A percentile compares a stretch with the other conserved stretches of the same genome.
Evolutionary conservation across 2,797 vertebrate genomes (phyloP).

Genomic region (Arrhamphus sclerolepis): DNA sequence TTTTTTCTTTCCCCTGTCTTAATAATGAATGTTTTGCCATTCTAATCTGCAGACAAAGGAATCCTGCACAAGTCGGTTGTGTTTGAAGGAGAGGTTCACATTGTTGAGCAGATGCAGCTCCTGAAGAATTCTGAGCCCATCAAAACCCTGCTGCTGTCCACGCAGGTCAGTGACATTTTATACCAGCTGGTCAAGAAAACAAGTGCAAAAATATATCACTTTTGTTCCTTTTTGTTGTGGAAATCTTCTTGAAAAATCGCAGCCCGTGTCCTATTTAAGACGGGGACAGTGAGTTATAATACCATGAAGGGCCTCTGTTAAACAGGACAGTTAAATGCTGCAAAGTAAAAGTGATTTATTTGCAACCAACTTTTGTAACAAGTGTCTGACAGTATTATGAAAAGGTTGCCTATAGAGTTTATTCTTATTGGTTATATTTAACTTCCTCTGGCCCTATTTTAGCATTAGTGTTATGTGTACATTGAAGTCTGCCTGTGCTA

Average conservation of each 20-base stretch:
- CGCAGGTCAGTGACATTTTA: conserved; percentile 78
- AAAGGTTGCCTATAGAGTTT: not conserved
- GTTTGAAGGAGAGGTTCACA: conserved; percentile 85
- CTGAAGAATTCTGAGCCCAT: conserved; percentile 86
- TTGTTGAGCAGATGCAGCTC: conserved; percentile 93
- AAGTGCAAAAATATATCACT: too few species aligned
- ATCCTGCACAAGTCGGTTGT: conserved; percentile 91
- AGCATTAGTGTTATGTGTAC: too few species aligned
- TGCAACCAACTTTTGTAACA: too few species aligned
- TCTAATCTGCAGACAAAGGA: conserved; percentile 84
- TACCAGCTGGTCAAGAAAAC: too few species aligned
- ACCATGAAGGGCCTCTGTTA: not conserved
- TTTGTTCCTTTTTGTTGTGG: too few species aligned
- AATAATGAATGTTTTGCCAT: conserved; percentile 1
- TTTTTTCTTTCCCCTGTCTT: not conserved
- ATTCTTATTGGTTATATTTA: too few species aligned
- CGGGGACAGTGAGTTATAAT: too few species aligned
- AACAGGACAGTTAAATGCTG: not conserved
- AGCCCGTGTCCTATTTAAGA: too few species aligned
- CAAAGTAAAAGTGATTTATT: not conserved
- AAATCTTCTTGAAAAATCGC: too few species aligned
- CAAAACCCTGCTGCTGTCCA: conserved; percentile 88
- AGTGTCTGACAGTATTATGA: not conserved
- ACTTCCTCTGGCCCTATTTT: too few species aligned
- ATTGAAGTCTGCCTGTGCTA: too few species aligned